These are phyloP conservation scores for Gobio occitaniae DNA, from an alignment of 2,797 vertebrate species.

Conservation along the genomic window DNA sequence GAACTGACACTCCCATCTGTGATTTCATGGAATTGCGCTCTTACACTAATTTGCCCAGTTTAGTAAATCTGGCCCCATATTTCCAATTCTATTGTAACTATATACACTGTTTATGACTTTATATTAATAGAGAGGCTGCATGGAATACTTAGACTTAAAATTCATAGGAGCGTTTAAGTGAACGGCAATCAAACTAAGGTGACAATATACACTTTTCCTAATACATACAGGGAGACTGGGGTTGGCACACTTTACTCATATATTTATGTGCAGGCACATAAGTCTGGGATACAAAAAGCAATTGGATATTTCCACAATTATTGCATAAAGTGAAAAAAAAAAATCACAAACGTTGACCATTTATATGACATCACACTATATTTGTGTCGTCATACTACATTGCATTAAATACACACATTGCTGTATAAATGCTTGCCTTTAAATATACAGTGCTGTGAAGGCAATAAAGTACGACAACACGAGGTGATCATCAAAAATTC, in stretches of 20 bases:
- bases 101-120: not conserved
- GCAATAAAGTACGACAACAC: too few relatives aligned
- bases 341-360: not conserved
- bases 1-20: too few relatives aligned
- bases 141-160: not conserved
- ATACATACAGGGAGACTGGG: not conserved
- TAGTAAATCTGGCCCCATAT: too few relatives aligned
- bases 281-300: not conserved
- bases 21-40: too few relatives aligned
- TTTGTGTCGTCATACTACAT: not conserved
- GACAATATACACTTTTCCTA: not conserved
- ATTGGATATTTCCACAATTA: not conserved
- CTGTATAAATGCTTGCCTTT: too few relatives aligned
- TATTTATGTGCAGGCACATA: not conserved
- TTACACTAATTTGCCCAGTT: too few relatives aligned
- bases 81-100: not conserved
- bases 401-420: not conserved
- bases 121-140: not conserved
- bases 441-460: too few relatives aligned
- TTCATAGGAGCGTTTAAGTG: not conserved
- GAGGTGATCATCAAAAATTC: not conserved
- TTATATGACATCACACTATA: not conserved
- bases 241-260: not conserved
- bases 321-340: not conserved
- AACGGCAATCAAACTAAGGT: not conserved